phyloP scores from a whole-genome alignment of 2,113 vertebrate genomes.

The Hippoglossus stenolepis region DNA sequence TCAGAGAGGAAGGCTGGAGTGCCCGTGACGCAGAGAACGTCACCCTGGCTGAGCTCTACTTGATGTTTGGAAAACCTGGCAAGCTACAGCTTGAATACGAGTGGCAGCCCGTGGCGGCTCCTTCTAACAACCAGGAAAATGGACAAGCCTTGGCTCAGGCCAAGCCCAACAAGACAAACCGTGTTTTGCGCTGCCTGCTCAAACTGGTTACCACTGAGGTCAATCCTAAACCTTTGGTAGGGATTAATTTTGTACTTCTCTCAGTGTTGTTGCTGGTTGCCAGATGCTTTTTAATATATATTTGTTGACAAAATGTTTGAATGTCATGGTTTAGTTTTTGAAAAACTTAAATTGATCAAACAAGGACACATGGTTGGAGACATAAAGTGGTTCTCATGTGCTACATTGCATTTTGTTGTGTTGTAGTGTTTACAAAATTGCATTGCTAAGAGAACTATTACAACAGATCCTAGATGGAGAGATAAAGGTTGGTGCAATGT shows the following conservation, averaged over 20 bases:
- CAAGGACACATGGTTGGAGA: no score
- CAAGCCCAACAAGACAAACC: conserved; percentile 83
- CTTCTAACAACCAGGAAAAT: conserved; percentile 56
- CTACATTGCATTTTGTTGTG: no score
- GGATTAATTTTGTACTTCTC: conserved; percentile 4
- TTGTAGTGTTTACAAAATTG: background rate
- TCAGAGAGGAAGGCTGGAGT: conserved; percentile 94
- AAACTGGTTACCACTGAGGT: conserved; percentile 93
- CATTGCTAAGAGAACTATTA: background rate
- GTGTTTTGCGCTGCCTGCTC: conserved; percentile 91
- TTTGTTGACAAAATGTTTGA: background rate
- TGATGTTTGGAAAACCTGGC: conserved; percentile 97
- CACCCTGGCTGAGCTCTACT: conserved; percentile 97
- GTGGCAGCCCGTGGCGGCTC: conserved; percentile 84
- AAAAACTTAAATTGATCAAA: no score
- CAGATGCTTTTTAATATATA: background rate
- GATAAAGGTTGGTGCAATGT: background rate
- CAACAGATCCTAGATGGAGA: background rate
- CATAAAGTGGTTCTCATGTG: no score
- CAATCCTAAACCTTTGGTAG: conserved; percentile 93
- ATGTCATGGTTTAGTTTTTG: no score
- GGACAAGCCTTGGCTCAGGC: conserved; percentile 51
- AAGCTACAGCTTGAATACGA: conserved; percentile 98
- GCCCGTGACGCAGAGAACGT: conserved; percentile 90
- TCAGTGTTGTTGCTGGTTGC: background rate